Evolutionary conservation across 92 coral and sea anemone genomes (phyloP).

Genomic region (Zoanthus sociatus): DNA sequence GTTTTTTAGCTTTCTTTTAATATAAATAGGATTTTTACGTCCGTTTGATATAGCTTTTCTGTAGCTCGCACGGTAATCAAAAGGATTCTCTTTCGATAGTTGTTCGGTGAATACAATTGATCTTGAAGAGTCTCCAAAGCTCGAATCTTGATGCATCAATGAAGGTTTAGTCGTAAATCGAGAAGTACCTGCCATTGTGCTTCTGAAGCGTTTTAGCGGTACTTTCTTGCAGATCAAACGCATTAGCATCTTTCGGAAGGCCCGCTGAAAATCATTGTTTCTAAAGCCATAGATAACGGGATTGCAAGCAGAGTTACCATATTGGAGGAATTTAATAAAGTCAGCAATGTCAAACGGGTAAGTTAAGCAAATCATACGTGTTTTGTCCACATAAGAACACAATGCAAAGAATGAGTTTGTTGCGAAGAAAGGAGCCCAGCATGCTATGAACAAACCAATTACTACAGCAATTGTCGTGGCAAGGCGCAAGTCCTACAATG

Average conservation of each 20-base stretch:
- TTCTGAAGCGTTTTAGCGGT: conserved; percentile 59
- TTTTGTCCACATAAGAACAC: conserved; percentile 27
- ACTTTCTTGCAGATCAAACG: conserved; percentile 77
- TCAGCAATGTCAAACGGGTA: conserved; percentile 43
- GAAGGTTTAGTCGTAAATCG: conserved; percentile 56
- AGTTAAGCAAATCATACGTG: conserved; percentile 8
- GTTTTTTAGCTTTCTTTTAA: conserved; percentile 32
- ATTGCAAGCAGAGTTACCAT: conserved; percentile 84
- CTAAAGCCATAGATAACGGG: conserved; percentile 87
- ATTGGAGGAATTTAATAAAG: conserved; percentile 78
- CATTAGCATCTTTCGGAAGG: conserved; percentile 79
- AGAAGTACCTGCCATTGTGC: conserved; percentile 72
- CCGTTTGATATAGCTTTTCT: conserved; percentile 80
- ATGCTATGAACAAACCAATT: conserved; percentile 76
- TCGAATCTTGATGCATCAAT: conserved; percentile 74
- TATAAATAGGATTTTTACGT: conserved; percentile 63
- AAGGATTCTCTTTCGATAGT: conserved; percentile 67
- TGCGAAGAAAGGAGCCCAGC: conserved; percentile 85
- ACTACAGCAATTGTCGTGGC: conserved; percentile 91
- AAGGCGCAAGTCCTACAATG: conserved; percentile 78
- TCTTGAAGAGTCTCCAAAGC: conserved; percentile 79
- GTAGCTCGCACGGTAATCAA: conserved; percentile 83
- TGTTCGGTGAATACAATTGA: conserved; percentile 75
- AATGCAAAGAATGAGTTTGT: conserved; percentile 68
- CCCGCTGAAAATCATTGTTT: conserved; percentile 77